Evolutionary conservation across 2,888 invertebrate genomes (phyloP).

Genomic region (Rhamphomyia laevipes): DNA sequence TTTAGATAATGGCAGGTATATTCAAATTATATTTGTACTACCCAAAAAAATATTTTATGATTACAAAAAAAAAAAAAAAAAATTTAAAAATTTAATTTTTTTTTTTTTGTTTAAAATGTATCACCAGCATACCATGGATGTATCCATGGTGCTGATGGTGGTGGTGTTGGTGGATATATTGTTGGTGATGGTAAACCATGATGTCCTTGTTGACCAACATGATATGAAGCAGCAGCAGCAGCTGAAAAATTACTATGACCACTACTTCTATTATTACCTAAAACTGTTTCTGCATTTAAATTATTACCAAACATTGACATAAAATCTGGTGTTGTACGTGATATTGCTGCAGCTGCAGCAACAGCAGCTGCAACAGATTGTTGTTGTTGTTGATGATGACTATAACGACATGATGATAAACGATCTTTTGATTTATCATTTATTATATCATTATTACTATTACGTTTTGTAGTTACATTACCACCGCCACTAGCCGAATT

Average conservation of each 20-base stretch:
- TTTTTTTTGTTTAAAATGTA: slow-evolving; percentile 25
- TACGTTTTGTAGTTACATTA: slow-evolving; percentile 1
- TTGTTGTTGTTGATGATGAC: slow-evolving; percentile 11
- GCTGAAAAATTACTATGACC: slow-evolving; percentile 16
- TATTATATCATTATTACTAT: slow-evolving; percentile 2
- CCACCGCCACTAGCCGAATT: background rate
- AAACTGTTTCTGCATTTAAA: slow-evolving; percentile 9
- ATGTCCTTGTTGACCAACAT: slow-evolving; percentile 15
- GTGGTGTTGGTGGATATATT: slow-evolving; percentile 38
- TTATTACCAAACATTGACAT: slow-evolving; percentile 19
- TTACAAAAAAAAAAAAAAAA: no score
- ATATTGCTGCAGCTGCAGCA: slow-evolving; percentile 14
- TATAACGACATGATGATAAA: slow-evolving; percentile 12
- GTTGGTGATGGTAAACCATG: slow-evolving; percentile 38
- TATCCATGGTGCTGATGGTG: slow-evolving; percentile 37
- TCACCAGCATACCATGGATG: slow-evolving; percentile 39
- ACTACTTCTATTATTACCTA: slow-evolving; percentile 12
- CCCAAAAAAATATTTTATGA: no score
- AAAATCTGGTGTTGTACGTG: slow-evolving; percentile 18
- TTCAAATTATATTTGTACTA: no score
- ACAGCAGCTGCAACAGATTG: slow-evolving; percentile 12
- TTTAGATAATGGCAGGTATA: no score
- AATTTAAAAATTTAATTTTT: slow-evolving; percentile 1
- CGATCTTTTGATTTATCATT: slow-evolving; percentile 1
- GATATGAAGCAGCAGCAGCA: slow-evolving; percentile 12